A percentile compares a stretch with the other conserved stretches of the same genome.
Conservation (phyloP, 2,888 invertebrate species). For the Eupithecia abbreviata region DNA sequence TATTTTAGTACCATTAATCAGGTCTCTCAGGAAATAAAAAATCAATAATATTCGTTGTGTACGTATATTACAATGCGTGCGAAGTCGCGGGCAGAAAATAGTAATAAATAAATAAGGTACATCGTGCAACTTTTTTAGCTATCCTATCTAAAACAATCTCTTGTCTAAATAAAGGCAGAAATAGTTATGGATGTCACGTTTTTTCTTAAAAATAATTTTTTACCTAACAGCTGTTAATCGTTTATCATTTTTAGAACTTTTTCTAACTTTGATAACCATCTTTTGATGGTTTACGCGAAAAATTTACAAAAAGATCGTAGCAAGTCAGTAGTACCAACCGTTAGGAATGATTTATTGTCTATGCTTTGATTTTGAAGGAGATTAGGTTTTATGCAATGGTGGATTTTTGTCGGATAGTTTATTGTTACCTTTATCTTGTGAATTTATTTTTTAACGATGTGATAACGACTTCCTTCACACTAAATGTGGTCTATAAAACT, state of each 20-base stretch:
- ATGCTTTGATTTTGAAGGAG: constrained; percentile 30
- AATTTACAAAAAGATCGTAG: constrained; percentile 51
- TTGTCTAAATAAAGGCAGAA: constrained; percentile 1
- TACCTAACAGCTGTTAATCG: constrained; percentile 50
- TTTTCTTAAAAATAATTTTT: constrained; percentile 44
- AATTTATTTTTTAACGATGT: not conserved
- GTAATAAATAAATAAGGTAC: too few relatives aligned
- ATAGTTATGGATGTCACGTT: constrained; percentile 42
- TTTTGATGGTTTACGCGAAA: constrained; percentile 58
- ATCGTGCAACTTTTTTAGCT: not conserved
- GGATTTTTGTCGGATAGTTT: constrained; percentile 12
- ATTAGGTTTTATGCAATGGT: constrained; percentile 31
- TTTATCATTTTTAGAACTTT: constrained; percentile 56
- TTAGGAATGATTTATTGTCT: constrained; percentile 48
- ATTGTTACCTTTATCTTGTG: not conserved
- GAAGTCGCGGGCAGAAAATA: too few relatives aligned
- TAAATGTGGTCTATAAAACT: not conserved
- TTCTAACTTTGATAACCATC: constrained; percentile 32
- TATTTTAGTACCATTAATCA: too few relatives aligned
- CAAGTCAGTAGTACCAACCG: constrained; percentile 25
- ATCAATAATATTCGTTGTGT: too few relatives aligned
- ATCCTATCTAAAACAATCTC: not conserved
- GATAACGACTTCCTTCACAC: not conserved
- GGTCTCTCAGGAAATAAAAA: too few relatives aligned
- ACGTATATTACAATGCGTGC: too few relatives aligned